Evolutionary conservation across 2,888 invertebrate species (phyloP), one percentile per base, ranked within the genome.

Genomic region (Myathropa florea): DNA sequence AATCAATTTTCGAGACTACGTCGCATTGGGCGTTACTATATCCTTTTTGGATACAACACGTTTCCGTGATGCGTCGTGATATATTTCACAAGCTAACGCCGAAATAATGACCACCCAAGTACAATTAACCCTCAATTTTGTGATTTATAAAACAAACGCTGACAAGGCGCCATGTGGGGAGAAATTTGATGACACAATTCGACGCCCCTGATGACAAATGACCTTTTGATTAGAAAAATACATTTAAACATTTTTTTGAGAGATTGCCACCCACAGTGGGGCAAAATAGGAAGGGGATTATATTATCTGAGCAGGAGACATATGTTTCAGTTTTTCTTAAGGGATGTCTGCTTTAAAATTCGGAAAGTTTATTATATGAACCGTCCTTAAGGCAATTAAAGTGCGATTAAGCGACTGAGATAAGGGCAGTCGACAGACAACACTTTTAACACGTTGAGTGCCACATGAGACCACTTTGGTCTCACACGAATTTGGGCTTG

Each of bases 61-160:
- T 75, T 86, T 70, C 57, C 23, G 4, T 82, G 82, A 86, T 63
- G 57, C 61, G 36, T 71, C 71, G 75, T 83, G 86, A 83, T 79
- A 79, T 86, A 82, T 83, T 75, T 83, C 60, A 0, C 77, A 78
- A 64, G 78, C 71, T 86, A 86, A 86, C 83, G 78, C 70, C n/a
- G n/a, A 75, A 86, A 86, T 79, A 86, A 86, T 86, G 75, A 83
- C 75, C 63, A 33, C 57, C 30, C 55, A 67, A 57, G 68, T 36
- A 46, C 59, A 78, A 82, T 77, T 73, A 78, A 82, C 75, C 46
- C 46, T 46, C 46, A n/a, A 46, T 46, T 46, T 46, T 67, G 23
- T 86, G 86, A 82, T 86, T 86, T 86, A 82, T 82, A 70, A 61
- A 65, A 55, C 30, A 23, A 70, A 2, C 33, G 33, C 33, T 33